These are phyloP conservation scores for Pterocles orientalis DNA, from an alignment of 2,113 vertebrate species.

Conservation along the genomic window DNA sequence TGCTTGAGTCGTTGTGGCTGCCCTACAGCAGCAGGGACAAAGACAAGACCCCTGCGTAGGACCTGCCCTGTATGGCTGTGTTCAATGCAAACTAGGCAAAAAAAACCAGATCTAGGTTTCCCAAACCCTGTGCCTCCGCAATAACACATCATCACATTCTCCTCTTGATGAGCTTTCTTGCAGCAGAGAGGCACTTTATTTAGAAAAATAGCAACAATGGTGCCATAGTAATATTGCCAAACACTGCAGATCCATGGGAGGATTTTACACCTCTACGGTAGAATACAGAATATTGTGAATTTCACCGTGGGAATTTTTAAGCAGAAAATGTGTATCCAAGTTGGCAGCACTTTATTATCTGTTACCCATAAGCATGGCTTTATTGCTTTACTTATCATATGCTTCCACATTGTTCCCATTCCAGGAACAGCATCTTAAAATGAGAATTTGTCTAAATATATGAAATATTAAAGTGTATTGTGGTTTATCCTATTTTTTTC, in stretches of 20 bases:
- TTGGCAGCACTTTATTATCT: constrained; percentile 16
- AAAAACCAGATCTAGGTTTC: not conserved
- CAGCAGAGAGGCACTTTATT: not conserved
- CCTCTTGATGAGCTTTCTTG: not conserved
- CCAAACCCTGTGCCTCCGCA: not conserved
- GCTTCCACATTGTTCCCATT: not conserved
- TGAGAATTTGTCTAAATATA: not conserved
- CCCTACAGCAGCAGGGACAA: not conserved
- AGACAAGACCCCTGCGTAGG: not conserved
- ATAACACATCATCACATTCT: not conserved
- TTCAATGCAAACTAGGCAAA: rapidly evolving
- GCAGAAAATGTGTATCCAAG: not conserved
- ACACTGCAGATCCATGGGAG: not conserved
- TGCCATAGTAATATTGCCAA: not conserved
- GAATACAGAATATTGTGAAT: not conserved
- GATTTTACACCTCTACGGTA: not conserved
- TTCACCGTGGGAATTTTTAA: constrained; percentile 25
- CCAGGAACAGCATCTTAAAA: not conserved
- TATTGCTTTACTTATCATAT: constrained; percentile 30
- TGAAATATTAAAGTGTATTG: not conserved
- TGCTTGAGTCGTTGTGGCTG: not conserved
- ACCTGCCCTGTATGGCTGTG: not conserved
- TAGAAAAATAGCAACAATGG: not conserved
- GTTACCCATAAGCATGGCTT: not conserved
- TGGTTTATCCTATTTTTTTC: not conserved